Conservation (phyloP, 2,797 vertebrate genomes). For the Anguilla anguilla region DNA sequence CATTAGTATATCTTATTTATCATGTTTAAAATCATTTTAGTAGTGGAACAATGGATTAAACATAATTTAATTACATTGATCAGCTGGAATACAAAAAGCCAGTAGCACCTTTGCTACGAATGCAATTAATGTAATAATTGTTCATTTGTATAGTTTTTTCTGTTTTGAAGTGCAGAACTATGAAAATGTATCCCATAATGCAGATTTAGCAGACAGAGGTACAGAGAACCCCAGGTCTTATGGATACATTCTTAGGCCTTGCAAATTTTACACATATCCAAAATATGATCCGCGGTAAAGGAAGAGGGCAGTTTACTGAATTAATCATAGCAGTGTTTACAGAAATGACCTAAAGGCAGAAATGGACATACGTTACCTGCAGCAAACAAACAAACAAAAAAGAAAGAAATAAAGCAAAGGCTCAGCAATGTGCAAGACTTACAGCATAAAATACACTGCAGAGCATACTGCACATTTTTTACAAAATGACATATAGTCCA, state of each 20-base stretch:
- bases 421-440: background rate
- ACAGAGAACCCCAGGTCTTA: background rate
- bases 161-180: constrained; percentile 25
- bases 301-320: background rate
- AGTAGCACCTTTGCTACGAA: constrained; percentile 20
- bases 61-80: constrained; percentile 73
- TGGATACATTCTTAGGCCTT: background rate
- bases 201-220: background rate
- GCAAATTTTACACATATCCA: background rate
- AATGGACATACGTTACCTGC: background rate
- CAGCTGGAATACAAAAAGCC: constrained; percentile 31
- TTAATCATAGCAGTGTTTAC: background rate
- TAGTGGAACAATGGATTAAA: constrained; percentile 42
- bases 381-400: background rate
- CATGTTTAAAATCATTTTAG: constrained; percentile 31
- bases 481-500: no score
- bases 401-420: background rate
- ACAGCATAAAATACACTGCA: background rate
- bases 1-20: constrained; percentile 60
- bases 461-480: no score
- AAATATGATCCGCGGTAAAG: background rate
- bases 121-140: constrained; percentile 1
- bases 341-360: background rate
- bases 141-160: constrained; percentile 5
- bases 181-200: background rate